Evolutionary conservation across 2,888 invertebrate genomes (phyloP).

Genomic region (Cryptophagus acutangulus): DNA sequence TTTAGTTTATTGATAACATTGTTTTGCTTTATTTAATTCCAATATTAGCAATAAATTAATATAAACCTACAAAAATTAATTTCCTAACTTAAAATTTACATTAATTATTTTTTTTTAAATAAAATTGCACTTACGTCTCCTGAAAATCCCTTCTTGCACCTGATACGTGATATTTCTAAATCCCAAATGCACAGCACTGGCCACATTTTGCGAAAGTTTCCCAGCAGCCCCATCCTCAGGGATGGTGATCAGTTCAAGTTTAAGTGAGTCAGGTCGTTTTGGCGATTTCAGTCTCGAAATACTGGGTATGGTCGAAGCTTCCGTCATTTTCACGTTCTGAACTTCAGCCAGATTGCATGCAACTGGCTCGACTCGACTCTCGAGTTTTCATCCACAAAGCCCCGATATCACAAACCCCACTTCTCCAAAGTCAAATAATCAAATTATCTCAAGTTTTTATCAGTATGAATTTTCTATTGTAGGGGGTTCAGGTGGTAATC

Average conservation of each 20-base stretch:
- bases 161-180: slow-evolving; percentile 64
- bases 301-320: slow-evolving; percentile 10
- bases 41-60: background rate
- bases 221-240: slow-evolving; percentile 34
- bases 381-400: background rate
- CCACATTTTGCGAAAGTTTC: slow-evolving; percentile 24
- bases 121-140: slow-evolving; percentile 50
- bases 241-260: slow-evolving; percentile 39
- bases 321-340: too few species aligned
- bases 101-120: slow-evolving; percentile 1
- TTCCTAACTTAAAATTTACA: too few species aligned
- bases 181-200: slow-evolving; percentile 54
- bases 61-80: too few species aligned
- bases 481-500: too few species aligned
- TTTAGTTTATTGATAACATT: too few species aligned
- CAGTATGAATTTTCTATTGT: too few species aligned
- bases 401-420: background rate
- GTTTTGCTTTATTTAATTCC: too few species aligned
- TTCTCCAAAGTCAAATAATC: too few species aligned
- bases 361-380: too few species aligned
- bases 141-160: slow-evolving; percentile 57
- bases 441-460: too few species aligned
- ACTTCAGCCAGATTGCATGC: too few species aligned
- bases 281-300: slow-evolving; percentile 18
- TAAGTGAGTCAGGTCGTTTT: slow-evolving; percentile 41